Conservation (phyloP, 2,888 invertebrate species). For the Mimachlamys varia region DNA sequence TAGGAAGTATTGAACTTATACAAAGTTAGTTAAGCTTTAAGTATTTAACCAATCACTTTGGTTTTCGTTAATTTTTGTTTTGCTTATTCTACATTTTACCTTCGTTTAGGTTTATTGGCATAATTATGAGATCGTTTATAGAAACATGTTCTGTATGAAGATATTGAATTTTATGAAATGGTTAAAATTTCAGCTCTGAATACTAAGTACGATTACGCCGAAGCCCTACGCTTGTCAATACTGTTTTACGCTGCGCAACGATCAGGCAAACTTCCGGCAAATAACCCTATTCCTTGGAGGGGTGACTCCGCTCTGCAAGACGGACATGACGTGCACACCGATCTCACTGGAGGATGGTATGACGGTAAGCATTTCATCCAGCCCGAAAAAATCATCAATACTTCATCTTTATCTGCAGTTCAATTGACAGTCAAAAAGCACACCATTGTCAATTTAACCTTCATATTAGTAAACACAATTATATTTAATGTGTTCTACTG, state of each 20-base stretch:
- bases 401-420: no score
- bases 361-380: conserved; percentile 60
- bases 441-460: no score
- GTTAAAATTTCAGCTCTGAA: neutral
- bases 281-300: conserved; percentile 76
- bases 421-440: no score
- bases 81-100: neutral
- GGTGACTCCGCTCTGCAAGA: conserved; percentile 75
- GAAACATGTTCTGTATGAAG: no score
- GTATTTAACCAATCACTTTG: neutral
- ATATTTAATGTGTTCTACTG: no score
- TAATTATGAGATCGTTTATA: no score
- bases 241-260: conserved; percentile 77
- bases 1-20: no score
- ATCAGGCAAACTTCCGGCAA: conserved; percentile 73
- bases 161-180: no score
- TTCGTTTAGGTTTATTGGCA: no score
- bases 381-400: no score
- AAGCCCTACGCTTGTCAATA: conserved; percentile 72
- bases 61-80: neutral
- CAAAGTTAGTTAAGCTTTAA: no score
- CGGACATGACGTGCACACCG: conserved; percentile 60
- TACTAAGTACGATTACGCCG: conserved; percentile 65
- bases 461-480: no score
- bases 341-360: conserved; percentile 72